Evolutionary conservation across 1,140 invertebrate genomes (phyloP), one percentile per base, ranked within the genome.

Genomic region (Temnothorax longispinosus): DNA sequence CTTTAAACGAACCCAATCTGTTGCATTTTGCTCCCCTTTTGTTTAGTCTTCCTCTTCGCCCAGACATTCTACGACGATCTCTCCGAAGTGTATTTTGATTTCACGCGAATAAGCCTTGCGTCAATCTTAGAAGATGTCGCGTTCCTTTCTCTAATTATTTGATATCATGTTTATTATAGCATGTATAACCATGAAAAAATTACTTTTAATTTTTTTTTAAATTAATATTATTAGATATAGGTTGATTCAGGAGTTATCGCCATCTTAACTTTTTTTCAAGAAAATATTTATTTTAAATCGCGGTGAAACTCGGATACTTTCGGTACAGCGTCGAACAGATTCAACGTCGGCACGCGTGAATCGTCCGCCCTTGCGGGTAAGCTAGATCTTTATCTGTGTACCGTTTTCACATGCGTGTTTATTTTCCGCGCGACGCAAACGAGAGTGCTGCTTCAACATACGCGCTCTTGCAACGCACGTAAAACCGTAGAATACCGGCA

Each of bases 1-100:
- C 65, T 2, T 67, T 21, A 38, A 84, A 52, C 65, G 47, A 54
- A 60, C 32, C 15, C 85, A 84, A 90, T 90, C 84, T 90, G 76
- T 90, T 87, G 85, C 85, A 77, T 82, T 60, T 60, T 58, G 18
- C 41, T 52, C 32, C 8, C 44, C 47, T 81, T 78, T 78, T 72
- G 75, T 87, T 72, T 62, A 88, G 44, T 52, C 38, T 67, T 56
- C n/a, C 32, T 27, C 47, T 35, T 18, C 50, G 38, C 2, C 27
- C 3, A 41, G n/a, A 54, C n/a, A 3, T 67, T 82, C 8, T 18
- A 27, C 3, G 1, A 82, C 27, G n/a, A 62, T 62, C n/a, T 60
- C 13, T 18, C 5, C 32, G 4, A 47, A 44, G 1, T 72, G 13
- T 44, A 58, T 15, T 72, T 72, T 32, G 6, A 47, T 58, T 74